A percentile compares a stretch with the other conserved stretches of the same genome.
Evolutionary conservation across 2,888 invertebrate genomes (phyloP).

Genomic region (Synanthedon vespiformis): DNA sequence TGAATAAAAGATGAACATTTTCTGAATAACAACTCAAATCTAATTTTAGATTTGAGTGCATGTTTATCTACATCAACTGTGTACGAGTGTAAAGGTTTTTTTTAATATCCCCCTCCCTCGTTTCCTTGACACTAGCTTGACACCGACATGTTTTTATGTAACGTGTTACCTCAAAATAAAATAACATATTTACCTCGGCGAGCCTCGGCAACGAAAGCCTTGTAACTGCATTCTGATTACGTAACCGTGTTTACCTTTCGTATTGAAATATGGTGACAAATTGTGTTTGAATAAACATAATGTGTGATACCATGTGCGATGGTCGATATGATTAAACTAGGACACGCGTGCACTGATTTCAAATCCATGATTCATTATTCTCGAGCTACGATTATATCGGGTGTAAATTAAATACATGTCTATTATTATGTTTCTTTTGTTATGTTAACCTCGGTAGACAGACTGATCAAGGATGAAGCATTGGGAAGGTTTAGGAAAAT

Average conservation of each 20-base stretch:
- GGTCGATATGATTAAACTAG: background rate
- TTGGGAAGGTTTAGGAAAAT: no score
- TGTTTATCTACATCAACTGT: no score
- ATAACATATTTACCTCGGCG: background rate
- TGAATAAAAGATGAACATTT: no score
- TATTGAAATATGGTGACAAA: background rate
- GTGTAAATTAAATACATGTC: constrained; percentile 25
- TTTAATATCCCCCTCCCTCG: constrained; percentile 4
- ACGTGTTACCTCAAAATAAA: no score
- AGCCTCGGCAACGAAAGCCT: background rate
- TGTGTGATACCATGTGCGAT: background rate
- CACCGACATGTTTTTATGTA: constrained; percentile 28
- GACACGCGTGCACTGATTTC: background rate
- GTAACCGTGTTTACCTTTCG: constrained; percentile 2
- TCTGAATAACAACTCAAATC: constrained; percentile 14
- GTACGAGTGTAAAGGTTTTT: no score
- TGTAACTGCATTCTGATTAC: background rate
- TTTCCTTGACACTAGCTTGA: constrained; percentile 35
- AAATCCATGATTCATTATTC: constrained; percentile 32
- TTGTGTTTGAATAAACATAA: background rate
- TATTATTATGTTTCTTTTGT: no score
- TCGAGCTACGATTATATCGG: constrained; percentile 21
- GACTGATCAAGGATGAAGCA: no score
- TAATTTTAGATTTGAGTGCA: constrained; percentile 20
- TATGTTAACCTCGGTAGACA: no score